Percentiles rank a stretch among this genome's conserved stretches.
Evolutionary conservation across 1,140 invertebrate genomes (phyloP).

Genomic region (Cotesia typhae): DNA sequence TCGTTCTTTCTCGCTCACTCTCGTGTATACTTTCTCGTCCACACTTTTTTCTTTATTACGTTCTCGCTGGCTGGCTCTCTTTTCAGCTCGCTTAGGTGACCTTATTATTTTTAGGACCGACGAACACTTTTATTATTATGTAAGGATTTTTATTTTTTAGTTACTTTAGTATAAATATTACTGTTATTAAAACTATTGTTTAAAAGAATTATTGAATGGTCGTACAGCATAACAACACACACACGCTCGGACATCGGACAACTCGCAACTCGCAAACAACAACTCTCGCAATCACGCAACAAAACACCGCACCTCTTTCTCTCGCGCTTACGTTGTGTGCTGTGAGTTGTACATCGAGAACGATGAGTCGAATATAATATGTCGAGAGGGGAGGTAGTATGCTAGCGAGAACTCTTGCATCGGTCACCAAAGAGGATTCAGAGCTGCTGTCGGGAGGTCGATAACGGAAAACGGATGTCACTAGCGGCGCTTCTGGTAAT

Average conservation of each 20-base stretch:
- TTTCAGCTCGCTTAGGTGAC: slow-evolving; percentile 41
- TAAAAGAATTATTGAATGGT: slow-evolving; percentile 37
- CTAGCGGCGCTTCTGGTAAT: neutral
- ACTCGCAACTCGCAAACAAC: slow-evolving; percentile 53
- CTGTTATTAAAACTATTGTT: neutral
- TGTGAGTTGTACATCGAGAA: slow-evolving; percentile 43
- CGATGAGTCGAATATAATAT: slow-evolving; percentile 40
- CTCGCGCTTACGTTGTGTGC: slow-evolving; percentile 36
- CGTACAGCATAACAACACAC: slow-evolving; percentile 61
- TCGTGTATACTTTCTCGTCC: slow-evolving; percentile 12
- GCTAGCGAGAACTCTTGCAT: neutral
- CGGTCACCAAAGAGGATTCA: too few relatives aligned
- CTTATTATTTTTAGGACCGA: slow-evolving; percentile 47
- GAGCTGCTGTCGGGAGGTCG: slow-evolving; percentile 36
- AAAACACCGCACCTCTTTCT: slow-evolving; percentile 55
- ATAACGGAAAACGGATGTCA: slow-evolving; percentile 48
- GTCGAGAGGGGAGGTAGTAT: slow-evolving; percentile 24
- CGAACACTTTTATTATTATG: neutral
- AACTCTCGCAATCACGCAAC: slow-evolving; percentile 56
- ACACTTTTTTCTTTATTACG: slow-evolving; percentile 51
- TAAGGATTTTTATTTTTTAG: slow-evolving; percentile 13
- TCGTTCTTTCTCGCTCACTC: slow-evolving; percentile 27
- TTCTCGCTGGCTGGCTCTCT: slow-evolving; percentile 41
- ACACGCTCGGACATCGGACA: slow-evolving; percentile 55
- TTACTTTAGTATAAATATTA: neutral